Percentiles rank a stretch among this genome's conserved stretches.
These are phyloP conservation scores for Chaetura pelagica DNA, from an alignment of 2,113 vertebrate genomes.

Conservation along the genomic window DNA sequence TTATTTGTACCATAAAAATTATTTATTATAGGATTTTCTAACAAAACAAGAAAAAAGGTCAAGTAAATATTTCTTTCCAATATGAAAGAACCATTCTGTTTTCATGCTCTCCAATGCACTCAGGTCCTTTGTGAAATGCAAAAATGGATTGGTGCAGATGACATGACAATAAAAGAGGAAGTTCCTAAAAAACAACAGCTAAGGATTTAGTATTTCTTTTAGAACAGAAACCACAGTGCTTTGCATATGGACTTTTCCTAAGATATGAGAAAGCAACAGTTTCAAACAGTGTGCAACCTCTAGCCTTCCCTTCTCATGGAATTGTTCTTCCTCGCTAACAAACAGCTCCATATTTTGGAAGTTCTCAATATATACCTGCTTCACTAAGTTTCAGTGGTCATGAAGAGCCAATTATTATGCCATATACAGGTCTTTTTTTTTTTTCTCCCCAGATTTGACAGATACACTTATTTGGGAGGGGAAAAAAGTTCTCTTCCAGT, in stretches of 20 bases:
- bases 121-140: background rate
- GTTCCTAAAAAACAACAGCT: background rate
- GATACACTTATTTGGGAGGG: background rate
- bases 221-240: background rate
- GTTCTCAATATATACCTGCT: background rate
- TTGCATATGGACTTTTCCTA: background rate
- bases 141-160: background rate
- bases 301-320: background rate
- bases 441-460: background rate
- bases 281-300: background rate
- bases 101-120: background rate
- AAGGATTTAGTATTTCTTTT: background rate
- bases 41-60: accelerated
- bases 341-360: background rate
- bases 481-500: background rate
- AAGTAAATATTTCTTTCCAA: background rate
- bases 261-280: background rate
- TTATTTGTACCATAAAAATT: background rate
- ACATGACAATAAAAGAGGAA: background rate
- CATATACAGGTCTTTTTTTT: background rate
- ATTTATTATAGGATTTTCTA: background rate
- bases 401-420: background rate
- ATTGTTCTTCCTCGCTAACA: background rate
- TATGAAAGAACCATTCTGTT: background rate
- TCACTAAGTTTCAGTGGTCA: background rate